Evolutionary conservation across 2,113 vertebrate genomes (phyloP), one percentile per base, ranked within the genome.

Genomic region (Mustela nigripes): DNA sequence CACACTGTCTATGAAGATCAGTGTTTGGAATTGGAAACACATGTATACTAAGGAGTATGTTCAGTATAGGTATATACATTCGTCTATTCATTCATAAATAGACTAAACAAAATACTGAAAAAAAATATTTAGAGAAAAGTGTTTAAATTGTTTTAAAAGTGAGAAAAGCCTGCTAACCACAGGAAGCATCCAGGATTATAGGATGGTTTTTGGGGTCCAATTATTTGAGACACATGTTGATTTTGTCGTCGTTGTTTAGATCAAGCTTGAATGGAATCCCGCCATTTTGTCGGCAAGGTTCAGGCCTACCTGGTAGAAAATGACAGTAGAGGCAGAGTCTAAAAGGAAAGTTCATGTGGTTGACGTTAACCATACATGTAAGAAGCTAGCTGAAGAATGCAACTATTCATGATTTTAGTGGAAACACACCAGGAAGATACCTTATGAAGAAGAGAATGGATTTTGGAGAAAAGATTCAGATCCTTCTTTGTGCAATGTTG

Each of bases 61-160:
- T 90, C 89, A 94, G 31, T 69, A 79, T 8, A 94, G 90, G 60
- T 84, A 45, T 50, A 90, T 76, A 94, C 36, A 76, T 56, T 74
- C 22, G n/a, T 73, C 8, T 87, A n/a, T 88, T 93, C 76, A 97
- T 92, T 91, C 74, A 89, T 95, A 95, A 93, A 95, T n/a, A 97
- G 79, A 96, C 92, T 95, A 96, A 94, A 97, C 94, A 98, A 92
- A 97, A 83, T 84, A 48, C 28, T 39, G 26, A n/a, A 95, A 82
- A 95, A 91, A 79, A 63, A 73, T 90, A 94, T 79, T 96, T 89
- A 86, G 58, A 97, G 56, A 36, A 91, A 86, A 78, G 36, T 80
- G 48, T 74, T 96, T 95, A 94, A 89, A 60, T 76, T 93, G 81
- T 91, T 96, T 95, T 78, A 92, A 89, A 97, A 97, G 39, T 96